phyloP scores from a whole-genome alignment of 2,797 vertebrate species.

The Centroberyx gerrardi region DNA sequence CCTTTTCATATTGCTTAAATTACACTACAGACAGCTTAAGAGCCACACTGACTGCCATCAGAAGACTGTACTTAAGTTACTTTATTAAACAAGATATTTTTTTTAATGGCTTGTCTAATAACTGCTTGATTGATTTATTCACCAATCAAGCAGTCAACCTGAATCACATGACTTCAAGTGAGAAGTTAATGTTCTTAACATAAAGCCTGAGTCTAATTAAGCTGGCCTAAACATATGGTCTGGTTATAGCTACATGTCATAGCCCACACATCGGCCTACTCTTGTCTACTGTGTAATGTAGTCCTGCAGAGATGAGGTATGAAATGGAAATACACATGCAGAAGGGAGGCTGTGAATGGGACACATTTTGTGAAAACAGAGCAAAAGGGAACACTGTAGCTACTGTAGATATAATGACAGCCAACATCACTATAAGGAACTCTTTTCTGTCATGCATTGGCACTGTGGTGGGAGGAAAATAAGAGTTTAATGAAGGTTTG shows the following conservation, averaged over 20 bases:
- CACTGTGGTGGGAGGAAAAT: constrained; percentile 50
- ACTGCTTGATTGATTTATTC: background rate
- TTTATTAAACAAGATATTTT: background rate
- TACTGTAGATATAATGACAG: constrained; percentile 35
- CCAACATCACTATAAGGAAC: constrained; percentile 34
- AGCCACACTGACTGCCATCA: background rate
- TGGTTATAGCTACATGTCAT: background rate
- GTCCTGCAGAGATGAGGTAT: constrained; percentile 12
- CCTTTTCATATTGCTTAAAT: background rate
- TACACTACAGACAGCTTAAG: background rate
- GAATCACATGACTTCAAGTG: background rate
- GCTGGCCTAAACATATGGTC: background rate
- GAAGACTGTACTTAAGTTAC: too few species aligned
- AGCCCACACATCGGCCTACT: background rate
- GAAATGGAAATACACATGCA: constrained; percentile 32
- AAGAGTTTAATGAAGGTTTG: constrained; percentile 26
- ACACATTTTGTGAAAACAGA: constrained; percentile 32
- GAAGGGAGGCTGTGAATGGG: constrained; percentile 37
- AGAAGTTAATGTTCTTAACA: background rate
- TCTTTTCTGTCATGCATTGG: constrained; percentile 41
- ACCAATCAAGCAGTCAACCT: background rate
- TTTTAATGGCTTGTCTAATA: too few species aligned
- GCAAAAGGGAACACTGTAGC: constrained; percentile 28
- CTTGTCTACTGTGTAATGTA: constrained; percentile 27
- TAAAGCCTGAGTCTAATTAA: background rate